Base-by-base conservation (phyloP, 2,797 vertebrate genomes). In the Gymnothorax reevesii region DNA sequence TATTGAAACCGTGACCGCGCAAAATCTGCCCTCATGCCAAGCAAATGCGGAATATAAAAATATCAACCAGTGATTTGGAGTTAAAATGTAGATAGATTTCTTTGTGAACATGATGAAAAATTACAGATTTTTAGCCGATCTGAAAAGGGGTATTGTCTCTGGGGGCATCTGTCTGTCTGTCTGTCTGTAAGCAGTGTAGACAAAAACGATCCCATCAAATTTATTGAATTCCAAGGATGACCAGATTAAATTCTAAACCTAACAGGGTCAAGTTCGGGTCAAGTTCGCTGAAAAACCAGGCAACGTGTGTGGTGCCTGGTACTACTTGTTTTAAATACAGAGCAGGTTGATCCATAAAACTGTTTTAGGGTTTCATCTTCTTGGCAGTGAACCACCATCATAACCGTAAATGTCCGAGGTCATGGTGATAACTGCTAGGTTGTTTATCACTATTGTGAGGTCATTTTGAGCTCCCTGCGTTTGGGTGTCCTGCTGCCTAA, bases 1-100 rank as follows among this genome's bases (percentile, higher is more conserved):
- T 82, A 82, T 64, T 64, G 66, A 86, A 55, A 6, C 27, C 57
- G 60, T 82, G 57, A 77, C 73, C 57, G 10, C 64, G 75, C 73
- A 59, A 27, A 57, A 83, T 7, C 60, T 15, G 57, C 7, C 57
- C 82, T 33, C 15, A n/a, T 7, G 62, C 25, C 59, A 80, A 80
- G 60, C 22, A 80, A 57, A 27, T 57, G 49, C 8, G 25, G 17
- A 3, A 83, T 27, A 57, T 57, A 59, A 59, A 33, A 12, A 27
- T 7, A 5, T 17, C 15, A 55, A 73, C 64, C 33, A 5, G 33
- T 42, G 33, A 42, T 52, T 77, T 77, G 15, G 17, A 42, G 5
- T 77, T 42, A 77, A 42, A 42, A 77, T 77, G 73, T 17, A 17
- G 73, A 77, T 42, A 42, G 13, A 77, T 77, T 55, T 80, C 2